These are phyloP conservation scores for Lepilemur ruficaudatus DNA, from an alignment of 2,797 vertebrate genomes.

Conservation along the genomic window DNA sequence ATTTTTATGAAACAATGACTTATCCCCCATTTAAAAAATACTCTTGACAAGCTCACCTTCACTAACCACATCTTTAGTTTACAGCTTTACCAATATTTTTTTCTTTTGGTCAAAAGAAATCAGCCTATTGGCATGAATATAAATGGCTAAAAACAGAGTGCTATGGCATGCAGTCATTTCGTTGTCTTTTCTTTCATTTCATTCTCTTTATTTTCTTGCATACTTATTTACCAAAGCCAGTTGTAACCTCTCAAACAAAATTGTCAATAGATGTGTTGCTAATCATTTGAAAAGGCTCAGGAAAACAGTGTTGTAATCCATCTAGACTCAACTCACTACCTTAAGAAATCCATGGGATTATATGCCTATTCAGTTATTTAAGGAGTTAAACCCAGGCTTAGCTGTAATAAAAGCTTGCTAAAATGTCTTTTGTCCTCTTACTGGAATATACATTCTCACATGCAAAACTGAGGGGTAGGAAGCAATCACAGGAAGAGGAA, in stretches of 20 bases:
- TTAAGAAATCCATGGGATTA: conserved; percentile 73
- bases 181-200: neutral
- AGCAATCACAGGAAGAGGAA: conserved; percentile 20
- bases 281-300: conserved; percentile 55
- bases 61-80: conserved; percentile 30
- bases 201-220: neutral
- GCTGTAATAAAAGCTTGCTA: conserved; percentile 61
- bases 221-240: conserved; percentile 46
- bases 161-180: neutral
- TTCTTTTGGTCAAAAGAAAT: neutral
- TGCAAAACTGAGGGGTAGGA: conserved; percentile 64
- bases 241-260: conserved; percentile 40
- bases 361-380: conserved; percentile 54
- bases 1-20: conserved; percentile 67
- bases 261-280: conserved; percentile 45
- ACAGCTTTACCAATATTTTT: neutral
- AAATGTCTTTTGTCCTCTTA: conserved; percentile 66
- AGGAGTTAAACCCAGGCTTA: conserved; percentile 66
- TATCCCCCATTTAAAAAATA: neutral
- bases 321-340: conserved; percentile 56
- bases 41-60: conserved; percentile 62
- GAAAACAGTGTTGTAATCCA: conserved; percentile 31
- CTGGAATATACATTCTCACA: conserved; percentile 55
- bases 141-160: neutral
- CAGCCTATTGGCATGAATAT: neutral